phyloP scores from a whole-genome alignment of 2,888 invertebrate species.

The Erebia palarica region DNA sequence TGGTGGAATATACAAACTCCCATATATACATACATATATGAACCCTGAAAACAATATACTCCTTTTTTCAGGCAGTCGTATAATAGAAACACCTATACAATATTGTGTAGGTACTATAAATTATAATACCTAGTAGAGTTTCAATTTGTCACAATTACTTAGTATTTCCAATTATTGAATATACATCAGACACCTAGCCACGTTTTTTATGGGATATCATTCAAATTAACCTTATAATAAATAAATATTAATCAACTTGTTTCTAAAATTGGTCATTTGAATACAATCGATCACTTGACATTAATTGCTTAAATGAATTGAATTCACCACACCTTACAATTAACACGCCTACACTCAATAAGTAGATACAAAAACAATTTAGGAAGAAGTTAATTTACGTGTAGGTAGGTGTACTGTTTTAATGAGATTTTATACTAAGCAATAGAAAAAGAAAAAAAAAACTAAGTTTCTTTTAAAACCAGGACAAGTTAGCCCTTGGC shows the following conservation, averaged over 20 bases:
- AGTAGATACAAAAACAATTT: slow-evolving; percentile 20
- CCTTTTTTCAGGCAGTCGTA: too few relatives aligned
- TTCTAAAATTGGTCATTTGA: slow-evolving; percentile 31
- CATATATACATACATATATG: too few relatives aligned
- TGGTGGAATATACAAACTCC: too few relatives aligned
- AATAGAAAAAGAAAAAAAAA: too few relatives aligned
- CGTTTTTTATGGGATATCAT: background rate
- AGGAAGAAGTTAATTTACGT: slow-evolving; percentile 16
- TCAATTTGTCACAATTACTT: slow-evolving; percentile 2
- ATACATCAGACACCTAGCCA: background rate
- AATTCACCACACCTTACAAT: slow-evolving; percentile 34
- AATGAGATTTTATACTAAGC: too few relatives aligned
- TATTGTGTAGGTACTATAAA: background rate
- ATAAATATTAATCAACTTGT: slow-evolving; percentile 29
- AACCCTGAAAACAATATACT: too few relatives aligned
- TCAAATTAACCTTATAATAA: slow-evolving; percentile 31
- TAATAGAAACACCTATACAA: background rate
- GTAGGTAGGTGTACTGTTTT: background rate
- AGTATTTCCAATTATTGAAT: background rate
- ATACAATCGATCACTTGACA: slow-evolving; percentile 33
- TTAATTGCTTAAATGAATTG: slow-evolving; percentile 34
- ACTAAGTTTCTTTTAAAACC: background rate
- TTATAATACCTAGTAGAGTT: background rate
- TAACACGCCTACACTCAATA: slow-evolving; percentile 31
- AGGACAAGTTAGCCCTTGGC: too few relatives aligned